Evolutionary conservation across 1,140 invertebrate species (phyloP), one percentile per base, ranked within the genome.

Genomic region (Thaumetopoea pityocampa): DNA sequence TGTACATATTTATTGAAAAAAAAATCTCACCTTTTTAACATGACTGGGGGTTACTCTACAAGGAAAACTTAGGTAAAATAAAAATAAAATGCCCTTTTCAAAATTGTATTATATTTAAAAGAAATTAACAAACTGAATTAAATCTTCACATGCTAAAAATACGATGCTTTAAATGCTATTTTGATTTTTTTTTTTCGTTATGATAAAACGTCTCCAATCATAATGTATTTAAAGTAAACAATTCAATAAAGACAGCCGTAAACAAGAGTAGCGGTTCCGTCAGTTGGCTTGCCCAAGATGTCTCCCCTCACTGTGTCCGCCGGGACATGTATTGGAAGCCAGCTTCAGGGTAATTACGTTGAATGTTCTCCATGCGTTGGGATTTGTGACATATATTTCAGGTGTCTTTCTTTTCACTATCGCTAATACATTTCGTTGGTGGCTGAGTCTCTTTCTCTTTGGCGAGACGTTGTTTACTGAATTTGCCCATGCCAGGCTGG

Each of bases 401-500:
- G 60, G 79, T 83, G 55, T 83, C 79, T 67, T 67, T 72, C 54
- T 83, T 83, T 66, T 83, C 79, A 57, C 73, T 72, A 51, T 82
- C 78, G 42, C 51, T 73, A 5, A 80, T 56, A 22, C 56, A 29
- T 57, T 70, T 73, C 19, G 53, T 46, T 18, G 66, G 42, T 12
- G 54, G 38, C 8, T 41, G 54, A 14, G 37, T 32, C 4, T 84
- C 80, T 63, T 89, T 89, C 53, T 90, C 89, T 50, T 88, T 87
- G 40, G 89, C 88, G 9, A 90, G 58, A 8, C 90, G 85, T 44
- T 91, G 89, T 60, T 90, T 90, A 51, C 90, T 91, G 56, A 92
- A 90, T 65, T 87, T 90, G 1, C 90, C 90, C 91, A 92, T 92
- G 14, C 91, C 91, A 3, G 91, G 91, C 36, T 91, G 87, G 68